Base-by-base conservation (phyloP, 2,113 vertebrate species). In the Capricornis sumatraensis region DNA sequence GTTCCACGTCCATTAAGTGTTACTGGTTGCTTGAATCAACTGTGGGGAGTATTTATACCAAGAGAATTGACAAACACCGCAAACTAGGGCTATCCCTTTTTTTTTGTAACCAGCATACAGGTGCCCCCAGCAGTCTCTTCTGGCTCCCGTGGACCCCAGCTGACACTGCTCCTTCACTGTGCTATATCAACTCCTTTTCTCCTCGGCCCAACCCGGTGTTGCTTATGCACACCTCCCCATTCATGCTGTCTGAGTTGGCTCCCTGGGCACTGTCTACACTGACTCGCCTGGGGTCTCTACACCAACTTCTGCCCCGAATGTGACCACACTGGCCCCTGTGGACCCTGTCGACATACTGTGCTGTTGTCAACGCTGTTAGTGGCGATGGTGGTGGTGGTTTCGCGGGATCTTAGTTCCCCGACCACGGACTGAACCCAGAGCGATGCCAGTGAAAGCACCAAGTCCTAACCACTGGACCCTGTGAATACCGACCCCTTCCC, bases 121-220 rank as follows among this genome's bases (percentile, higher is more conserved):
- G 33, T 43, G 4, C 23, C 53, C 71, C 79, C 15, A 0, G 7
- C 23, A 23, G 3, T 40, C 79, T 28, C 40, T 60, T 74, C 50
- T 43, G 53, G 15, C 33, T 50, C 19, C 36, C 21, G 11, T 1
- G 25, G 30, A 12, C 36, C 17, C 45, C 6, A 2, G 33, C 1
- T 27, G 64, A 45, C 3, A 1, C 4, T 40, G 45, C 15, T 30
- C 55, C 60, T 21, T 81, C 28, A 14, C 79, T 15, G 2, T 58
- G 53, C 33, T 6, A 0, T 6, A 7, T 40, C 58, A 13, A 0
- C 53, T 21, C 0, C 11, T 84, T 33, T 30, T 82, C 28, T 27
- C 2, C 23, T 14, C 25, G 16, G n/a, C 6, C 87, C 23, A 7
- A 0, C 33, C 27, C 57, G 50, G 6, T 33, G 5, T 3, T 3